These are phyloP conservation scores for Stichopus chloronotus DNA, from an alignment of 35 echinoderm and acorn worm genomes.

Conservation along the genomic window DNA sequence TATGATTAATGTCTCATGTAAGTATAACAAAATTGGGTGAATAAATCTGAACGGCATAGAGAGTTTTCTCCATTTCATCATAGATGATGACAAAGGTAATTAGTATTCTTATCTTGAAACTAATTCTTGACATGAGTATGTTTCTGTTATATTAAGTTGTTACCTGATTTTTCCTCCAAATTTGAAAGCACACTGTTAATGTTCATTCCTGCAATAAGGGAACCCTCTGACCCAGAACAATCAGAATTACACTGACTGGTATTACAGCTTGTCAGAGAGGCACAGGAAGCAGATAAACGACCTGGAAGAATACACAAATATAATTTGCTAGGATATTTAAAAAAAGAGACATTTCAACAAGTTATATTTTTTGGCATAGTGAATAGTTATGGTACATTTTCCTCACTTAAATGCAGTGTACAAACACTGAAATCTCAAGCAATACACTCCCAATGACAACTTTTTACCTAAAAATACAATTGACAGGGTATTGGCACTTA, in stretches of 20 bases:
- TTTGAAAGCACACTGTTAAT: constrained; percentile 45
- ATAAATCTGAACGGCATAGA: too few relatives aligned
- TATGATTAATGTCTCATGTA: too few relatives aligned
- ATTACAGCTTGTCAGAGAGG: constrained; percentile 57
- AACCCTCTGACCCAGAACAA: constrained; percentile 52
- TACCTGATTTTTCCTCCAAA: constrained; percentile 21
- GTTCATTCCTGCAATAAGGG: constrained; percentile 30
- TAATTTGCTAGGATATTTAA: neutral
- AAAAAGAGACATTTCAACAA: neutral
- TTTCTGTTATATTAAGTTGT: neutral
- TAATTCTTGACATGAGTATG: too few relatives aligned
- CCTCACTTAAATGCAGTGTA: neutral
- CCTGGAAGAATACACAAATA: constrained; percentile 5
- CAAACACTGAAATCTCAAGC: too few relatives aligned
- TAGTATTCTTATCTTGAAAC: too few relatives aligned
- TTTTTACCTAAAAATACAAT: too few relatives aligned
- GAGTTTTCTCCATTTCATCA: too few relatives aligned
- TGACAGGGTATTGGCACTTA: too few relatives aligned
- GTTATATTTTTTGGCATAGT: neutral
- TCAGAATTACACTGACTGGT: constrained; percentile 55
- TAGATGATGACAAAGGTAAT: too few relatives aligned
- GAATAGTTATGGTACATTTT: neutral
- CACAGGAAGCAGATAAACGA: constrained; percentile 55
- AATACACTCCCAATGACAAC: too few relatives aligned
- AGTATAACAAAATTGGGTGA: too few relatives aligned